Conservation (phyloP, 2,113 vertebrate genomes). For the Urocitellus parryii region DNA sequence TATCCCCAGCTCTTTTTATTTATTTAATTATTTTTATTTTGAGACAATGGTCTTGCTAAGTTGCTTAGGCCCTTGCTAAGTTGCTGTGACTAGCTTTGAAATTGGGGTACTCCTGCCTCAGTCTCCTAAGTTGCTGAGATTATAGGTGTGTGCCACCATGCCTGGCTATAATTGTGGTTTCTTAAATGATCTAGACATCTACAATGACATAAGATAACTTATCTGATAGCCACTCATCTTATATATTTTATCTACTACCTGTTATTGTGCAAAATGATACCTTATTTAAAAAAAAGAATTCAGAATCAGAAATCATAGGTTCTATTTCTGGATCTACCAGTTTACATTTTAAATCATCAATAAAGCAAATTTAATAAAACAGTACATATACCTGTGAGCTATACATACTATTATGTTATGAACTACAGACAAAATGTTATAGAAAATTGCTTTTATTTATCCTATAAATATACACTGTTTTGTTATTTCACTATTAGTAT, state of each 20-base stretch:
- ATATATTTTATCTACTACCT: not conserved
- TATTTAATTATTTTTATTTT: too few relatives aligned
- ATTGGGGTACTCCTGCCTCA: too few relatives aligned
- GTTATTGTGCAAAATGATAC: not conserved
- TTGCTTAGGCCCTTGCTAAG: too few relatives aligned
- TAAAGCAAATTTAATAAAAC: constrained; percentile 16
- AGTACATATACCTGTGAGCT: not conserved
- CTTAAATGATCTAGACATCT: not conserved
- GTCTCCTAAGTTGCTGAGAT: too few relatives aligned
- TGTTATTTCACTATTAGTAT: not conserved
- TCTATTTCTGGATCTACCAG: not conserved
- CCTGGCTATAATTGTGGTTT: not conserved
- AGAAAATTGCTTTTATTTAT: not conserved
- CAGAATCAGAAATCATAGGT: not conserved
- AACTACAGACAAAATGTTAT: not conserved
- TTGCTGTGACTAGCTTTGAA: too few relatives aligned
- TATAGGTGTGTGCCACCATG: too few relatives aligned
- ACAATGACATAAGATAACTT: not conserved
- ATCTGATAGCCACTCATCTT: too few relatives aligned
- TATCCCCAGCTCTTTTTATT: too few relatives aligned
- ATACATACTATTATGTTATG: not conserved
- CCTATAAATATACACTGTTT: not conserved
- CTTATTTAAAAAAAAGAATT: not conserved
- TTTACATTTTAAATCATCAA: not conserved
- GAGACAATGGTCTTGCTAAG: too few relatives aligned